Conservation (phyloP, 1,140 invertebrate genomes). For the Drosophila lacteicornis region DNA sequence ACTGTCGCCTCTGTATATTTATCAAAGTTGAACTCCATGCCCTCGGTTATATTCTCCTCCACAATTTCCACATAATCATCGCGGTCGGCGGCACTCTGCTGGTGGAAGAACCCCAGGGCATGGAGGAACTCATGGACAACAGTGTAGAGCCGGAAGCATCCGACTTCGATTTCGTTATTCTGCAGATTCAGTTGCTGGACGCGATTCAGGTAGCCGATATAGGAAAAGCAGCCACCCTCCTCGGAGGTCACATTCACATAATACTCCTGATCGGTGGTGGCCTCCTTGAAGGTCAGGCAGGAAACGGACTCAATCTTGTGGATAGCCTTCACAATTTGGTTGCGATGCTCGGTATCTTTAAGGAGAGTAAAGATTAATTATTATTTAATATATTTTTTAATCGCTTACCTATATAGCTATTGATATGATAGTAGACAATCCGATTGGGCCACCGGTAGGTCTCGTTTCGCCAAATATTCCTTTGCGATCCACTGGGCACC, state of each 20-base stretch:
- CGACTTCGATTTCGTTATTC: slow-evolving; percentile 84
- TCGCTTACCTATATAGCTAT: slow-evolving; percentile 62
- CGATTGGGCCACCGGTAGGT: slow-evolving; percentile 87
- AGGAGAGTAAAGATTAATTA: no score
- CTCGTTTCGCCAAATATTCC: slow-evolving; percentile 87
- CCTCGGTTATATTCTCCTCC: slow-evolving; percentile 86
- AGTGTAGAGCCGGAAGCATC: slow-evolving; percentile 86
- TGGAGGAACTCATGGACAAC: slow-evolving; percentile 90
- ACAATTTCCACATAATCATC: slow-evolving; percentile 87
- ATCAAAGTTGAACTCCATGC: slow-evolving; percentile 86
- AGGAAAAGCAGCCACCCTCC: slow-evolving; percentile 85
- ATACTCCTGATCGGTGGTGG: slow-evolving; percentile 51
- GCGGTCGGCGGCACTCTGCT: slow-evolving; percentile 87
- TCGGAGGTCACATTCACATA: slow-evolving; percentile 65
- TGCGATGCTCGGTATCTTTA: slow-evolving; percentile 54
- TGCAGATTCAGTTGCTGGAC: slow-evolving; percentile 86
- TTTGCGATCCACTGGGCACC: slow-evolving; percentile 25
- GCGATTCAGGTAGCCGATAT: slow-evolving; percentile 85
- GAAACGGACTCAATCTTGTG: slow-evolving; percentile 49
- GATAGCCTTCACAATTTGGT: slow-evolving; percentile 54
- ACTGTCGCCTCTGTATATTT: slow-evolving; percentile 85
- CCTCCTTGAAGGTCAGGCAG: slow-evolving; percentile 64
- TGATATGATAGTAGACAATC: slow-evolving; percentile 87
- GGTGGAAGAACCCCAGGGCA: slow-evolving; percentile 87
- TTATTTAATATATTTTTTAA: background rate